These are phyloP conservation scores for Cyphomyrmex costatus DNA, from an alignment of 1,140 invertebrate genomes.

Conservation along the genomic window DNA sequence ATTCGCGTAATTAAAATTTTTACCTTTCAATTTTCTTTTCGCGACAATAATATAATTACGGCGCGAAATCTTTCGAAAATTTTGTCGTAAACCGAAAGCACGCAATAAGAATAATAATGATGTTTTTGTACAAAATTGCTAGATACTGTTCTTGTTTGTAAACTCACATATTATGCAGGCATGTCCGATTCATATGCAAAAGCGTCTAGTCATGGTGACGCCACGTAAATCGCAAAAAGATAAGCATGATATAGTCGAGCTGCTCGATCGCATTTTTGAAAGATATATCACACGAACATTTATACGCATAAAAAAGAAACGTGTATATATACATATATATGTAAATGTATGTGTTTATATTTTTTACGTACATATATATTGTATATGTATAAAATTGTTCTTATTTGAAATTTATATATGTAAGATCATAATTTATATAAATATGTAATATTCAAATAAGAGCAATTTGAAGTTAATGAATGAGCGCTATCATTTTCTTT, in stretches of 20 bases:
- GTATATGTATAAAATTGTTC: not conserved
- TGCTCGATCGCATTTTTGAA: not conserved
- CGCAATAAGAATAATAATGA: not conserved
- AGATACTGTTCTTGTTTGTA: not conserved
- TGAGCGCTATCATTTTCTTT: not conserved
- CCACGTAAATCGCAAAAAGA: constrained; percentile 25
- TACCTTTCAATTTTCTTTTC: not conserved
- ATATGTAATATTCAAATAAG: no score
- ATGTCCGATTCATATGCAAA: constrained; percentile 47
- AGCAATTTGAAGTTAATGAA: not conserved
- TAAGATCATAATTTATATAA: no score
- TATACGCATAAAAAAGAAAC: not conserved
- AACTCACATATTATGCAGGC: not conserved
- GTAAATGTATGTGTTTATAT: not conserved
- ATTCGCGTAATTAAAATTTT: not conserved
- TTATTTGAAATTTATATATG: no score
- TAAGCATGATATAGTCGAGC: constrained; percentile 28
- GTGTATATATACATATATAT: not conserved
- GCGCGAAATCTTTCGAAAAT: not conserved
- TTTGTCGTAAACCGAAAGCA: not conserved
- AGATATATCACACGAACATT: not conserved
- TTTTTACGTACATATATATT: not conserved
- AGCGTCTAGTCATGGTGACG: constrained; percentile 78
- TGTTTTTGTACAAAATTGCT: not conserved
- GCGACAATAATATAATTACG: not conserved